A percentile compares a stretch with the other conserved stretches of the same genome.
phyloP scores from a whole-genome alignment of 37 sponge, comb jelly and placozoan species.

The Tethya wilhelma region DNA sequence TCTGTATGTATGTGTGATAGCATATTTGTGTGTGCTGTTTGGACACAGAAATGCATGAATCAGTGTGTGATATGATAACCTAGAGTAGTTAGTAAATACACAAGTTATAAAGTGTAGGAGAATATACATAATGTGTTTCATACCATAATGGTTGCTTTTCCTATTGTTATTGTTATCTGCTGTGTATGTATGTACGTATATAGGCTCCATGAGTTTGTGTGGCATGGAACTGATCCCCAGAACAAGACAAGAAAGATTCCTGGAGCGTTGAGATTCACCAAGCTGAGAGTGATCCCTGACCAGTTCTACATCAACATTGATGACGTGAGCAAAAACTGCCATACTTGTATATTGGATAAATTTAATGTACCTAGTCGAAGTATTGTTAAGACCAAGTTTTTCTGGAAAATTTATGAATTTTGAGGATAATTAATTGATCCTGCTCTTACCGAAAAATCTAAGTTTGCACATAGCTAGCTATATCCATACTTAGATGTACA shows the following conservation, averaged over 20 bases:
- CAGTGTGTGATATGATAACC: too few species aligned
- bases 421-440: not conserved
- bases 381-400: not conserved
- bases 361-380: not conserved
- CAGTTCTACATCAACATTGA: slow-evolving; percentile 90
- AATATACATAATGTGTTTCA: too few species aligned
- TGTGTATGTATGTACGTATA: not conserved
- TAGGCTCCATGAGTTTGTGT: slow-evolving; percentile 85
- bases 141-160: too few species aligned
- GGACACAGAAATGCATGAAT: too few species aligned
- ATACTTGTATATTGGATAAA: too few species aligned
- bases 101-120: too few species aligned
- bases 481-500: not conserved
- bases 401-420: not conserved
- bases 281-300: slow-evolving; percentile 90
- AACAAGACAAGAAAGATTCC: slow-evolving; percentile 90
- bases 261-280: slow-evolving; percentile 72
- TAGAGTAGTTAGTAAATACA: too few species aligned
- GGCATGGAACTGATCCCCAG: slow-evolving; percentile 88
- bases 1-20: too few species aligned
- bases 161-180: not conserved
- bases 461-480: not conserved
- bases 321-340: slow-evolving; percentile 50
- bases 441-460: not conserved
- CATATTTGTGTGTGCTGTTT: too few species aligned